These are phyloP conservation scores for Trididemnum nubilum DNA, from an alignment of 23 tunicate species.

Conservation along the genomic window DNA sequence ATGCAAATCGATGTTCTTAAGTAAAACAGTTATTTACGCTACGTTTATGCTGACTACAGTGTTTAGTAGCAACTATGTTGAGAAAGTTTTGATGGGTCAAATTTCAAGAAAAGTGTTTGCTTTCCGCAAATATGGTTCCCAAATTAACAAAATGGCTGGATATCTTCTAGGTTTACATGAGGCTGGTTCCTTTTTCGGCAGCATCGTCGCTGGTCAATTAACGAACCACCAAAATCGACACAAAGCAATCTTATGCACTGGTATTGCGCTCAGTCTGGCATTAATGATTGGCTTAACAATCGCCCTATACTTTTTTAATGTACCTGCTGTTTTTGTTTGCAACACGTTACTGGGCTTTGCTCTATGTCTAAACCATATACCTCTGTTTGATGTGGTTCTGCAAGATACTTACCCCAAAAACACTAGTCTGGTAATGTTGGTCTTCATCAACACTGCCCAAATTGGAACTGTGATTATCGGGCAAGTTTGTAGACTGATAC, in stretches of 20 bases:
- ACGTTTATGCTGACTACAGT: not conserved
- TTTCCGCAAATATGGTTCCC: not conserved
- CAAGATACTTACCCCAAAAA: not conserved
- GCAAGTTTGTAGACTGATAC: not conserved
- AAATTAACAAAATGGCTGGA: not conserved
- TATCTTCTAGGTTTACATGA: not conserved
- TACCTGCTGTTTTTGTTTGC: not conserved
- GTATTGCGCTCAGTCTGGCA: not conserved
- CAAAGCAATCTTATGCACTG: not conserved
- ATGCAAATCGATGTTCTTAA: not conserved
- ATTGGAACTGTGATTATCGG: not conserved
- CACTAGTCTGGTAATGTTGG: not conserved
- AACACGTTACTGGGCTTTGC: not conserved
- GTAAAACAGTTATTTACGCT: not conserved
- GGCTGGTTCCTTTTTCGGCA: not conserved
- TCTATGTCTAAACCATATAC: too few species aligned
- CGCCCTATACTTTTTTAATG: not conserved
- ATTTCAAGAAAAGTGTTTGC: not conserved
- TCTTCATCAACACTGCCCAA: not conserved
- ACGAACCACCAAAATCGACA: not conserved
- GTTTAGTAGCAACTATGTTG: not conserved
- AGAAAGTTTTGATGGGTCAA: not conserved
- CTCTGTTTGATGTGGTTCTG: not conserved
- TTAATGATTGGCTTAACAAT: not conserved
- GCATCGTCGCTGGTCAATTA: not conserved